phyloP scores from a whole-genome alignment of 2,797 vertebrate genomes.

The Vireo griseus region DNA sequence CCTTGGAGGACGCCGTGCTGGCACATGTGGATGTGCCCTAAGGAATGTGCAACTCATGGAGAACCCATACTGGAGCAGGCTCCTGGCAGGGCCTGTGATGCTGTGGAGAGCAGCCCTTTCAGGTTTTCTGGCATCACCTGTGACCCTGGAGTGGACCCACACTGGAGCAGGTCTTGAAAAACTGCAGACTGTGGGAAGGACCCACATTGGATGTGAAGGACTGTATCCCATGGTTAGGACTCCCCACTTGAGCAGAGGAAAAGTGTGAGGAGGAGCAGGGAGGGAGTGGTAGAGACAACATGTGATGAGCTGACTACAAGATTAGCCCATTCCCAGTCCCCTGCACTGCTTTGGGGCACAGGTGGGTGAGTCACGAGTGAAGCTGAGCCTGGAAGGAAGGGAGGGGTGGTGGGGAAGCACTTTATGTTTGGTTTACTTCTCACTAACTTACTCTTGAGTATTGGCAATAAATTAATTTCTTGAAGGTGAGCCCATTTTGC shows the following conservation, averaged over 20 bases:
- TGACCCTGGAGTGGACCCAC: rapidly evolving
- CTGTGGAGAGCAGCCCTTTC: background rate
- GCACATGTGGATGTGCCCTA: no score
- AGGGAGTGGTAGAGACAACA: background rate
- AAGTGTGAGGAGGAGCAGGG: background rate
- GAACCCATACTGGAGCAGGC: background rate
- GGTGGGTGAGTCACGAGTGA: background rate
- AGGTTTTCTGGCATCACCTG: background rate
- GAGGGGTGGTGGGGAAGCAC: rapidly evolving
- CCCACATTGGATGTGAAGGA: rapidly evolving
- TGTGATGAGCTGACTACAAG: background rate
- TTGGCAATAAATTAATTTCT: background rate
- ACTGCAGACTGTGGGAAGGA: rapidly evolving
- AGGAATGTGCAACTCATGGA: background rate
- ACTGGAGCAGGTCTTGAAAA: background rate
- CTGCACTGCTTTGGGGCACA: background rate
- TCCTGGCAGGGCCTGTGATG: background rate
- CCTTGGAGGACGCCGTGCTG: no score
- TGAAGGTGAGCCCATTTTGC: background rate
- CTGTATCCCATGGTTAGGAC: background rate
- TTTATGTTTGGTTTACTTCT: background rate
- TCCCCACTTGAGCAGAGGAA: background rate
- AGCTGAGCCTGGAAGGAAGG: background rate
- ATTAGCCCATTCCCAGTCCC: background rate
- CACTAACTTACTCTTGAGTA: background rate